Conservation (phyloP, 92 coral and sea anemone species). For the Heteractis magnifica region DNA sequence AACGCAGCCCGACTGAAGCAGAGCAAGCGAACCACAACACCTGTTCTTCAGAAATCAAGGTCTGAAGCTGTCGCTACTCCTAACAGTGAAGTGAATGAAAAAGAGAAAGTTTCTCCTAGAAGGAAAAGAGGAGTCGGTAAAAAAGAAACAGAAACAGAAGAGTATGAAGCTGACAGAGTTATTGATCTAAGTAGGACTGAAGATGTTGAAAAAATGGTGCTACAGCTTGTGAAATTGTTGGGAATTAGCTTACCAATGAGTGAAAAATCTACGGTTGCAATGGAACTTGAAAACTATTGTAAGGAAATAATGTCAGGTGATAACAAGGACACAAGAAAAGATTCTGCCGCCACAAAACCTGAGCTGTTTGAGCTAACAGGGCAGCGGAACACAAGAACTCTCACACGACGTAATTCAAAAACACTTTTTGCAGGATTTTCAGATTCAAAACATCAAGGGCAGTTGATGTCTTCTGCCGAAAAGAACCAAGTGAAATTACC, state of each 20-base stretch:
- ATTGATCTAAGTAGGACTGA: constrained; percentile 11
- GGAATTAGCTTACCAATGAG: neutral
- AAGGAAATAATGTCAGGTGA: neutral
- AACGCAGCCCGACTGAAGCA: neutral
- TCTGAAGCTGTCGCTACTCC: neutral
- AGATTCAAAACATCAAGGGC: neutral
- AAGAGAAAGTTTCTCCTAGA: neutral
- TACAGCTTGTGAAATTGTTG: neutral
- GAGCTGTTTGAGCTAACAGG: neutral
- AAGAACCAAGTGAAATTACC: constrained; percentile 6
- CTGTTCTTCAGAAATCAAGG: neutral
- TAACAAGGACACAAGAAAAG: neutral
- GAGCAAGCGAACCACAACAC: neutral
- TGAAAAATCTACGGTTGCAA: neutral
- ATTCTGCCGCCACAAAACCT: neutral
- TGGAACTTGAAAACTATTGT: neutral
- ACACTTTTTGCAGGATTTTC: neutral
- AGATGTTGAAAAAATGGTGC: constrained; percentile 6
- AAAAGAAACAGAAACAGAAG: neutral
- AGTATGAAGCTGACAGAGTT: neutral
- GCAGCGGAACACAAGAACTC: neutral
- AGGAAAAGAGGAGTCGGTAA: neutral
- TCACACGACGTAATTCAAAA: neutral
- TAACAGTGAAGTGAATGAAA: neutral
- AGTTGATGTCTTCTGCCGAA: neutral